Percentiles rank a stretch among this genome's conserved stretches.
Evolutionary conservation across 92 coral and sea anemone genomes (phyloP).

Genomic region (Nematostella vectensis): DNA sequence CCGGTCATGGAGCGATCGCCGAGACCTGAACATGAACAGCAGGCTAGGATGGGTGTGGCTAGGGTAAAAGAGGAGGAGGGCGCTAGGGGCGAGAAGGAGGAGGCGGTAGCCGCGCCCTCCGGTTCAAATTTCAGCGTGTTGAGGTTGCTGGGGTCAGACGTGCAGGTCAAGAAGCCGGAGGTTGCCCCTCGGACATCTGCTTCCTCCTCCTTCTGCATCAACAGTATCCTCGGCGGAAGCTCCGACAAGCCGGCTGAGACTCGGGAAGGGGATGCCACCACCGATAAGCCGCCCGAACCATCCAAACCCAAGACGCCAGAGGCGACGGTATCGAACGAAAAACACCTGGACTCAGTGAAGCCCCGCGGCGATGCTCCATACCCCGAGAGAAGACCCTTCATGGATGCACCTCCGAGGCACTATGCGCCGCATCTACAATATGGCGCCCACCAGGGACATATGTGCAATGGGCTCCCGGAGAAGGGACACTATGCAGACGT

Average conservation of each 20-base stretch:
- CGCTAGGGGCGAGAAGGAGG: slow-evolving; percentile 4
- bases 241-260: slow-evolving; percentile 9
- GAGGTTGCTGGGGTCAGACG: slow-evolving; percentile 58
- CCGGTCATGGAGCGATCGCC: slow-evolving; percentile 5
- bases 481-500: slow-evolving; percentile 27
- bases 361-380: background rate
- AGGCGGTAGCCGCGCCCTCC: background rate
- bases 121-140: slow-evolving; percentile 67
- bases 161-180: slow-evolving; percentile 16
- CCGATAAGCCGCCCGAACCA: slow-evolving; percentile 16
- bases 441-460: slow-evolving; percentile 20
- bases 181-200: slow-evolving; percentile 19
- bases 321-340: slow-evolving; percentile 10
- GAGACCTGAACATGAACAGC: slow-evolving; percentile 15
- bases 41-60: slow-evolving; percentile 12
- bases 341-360: slow-evolving; percentile 7
- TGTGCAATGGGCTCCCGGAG: slow-evolving; percentile 31
- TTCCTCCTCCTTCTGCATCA: slow-evolving; percentile 54
- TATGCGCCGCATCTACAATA: slow-evolving; percentile 23
- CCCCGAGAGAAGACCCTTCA: slow-evolving; percentile 12
- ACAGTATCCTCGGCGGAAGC: slow-evolving; percentile 55
- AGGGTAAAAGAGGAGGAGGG: background rate
- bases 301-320: slow-evolving; percentile 14
- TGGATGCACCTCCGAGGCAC: slow-evolving; percentile 10
- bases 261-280: slow-evolving; percentile 5